A percentile compares a stretch with the other conserved stretches of the same genome.
Conservation (phyloP, 2,797 vertebrate species). For the Dicrostonyx torquatus region DNA sequence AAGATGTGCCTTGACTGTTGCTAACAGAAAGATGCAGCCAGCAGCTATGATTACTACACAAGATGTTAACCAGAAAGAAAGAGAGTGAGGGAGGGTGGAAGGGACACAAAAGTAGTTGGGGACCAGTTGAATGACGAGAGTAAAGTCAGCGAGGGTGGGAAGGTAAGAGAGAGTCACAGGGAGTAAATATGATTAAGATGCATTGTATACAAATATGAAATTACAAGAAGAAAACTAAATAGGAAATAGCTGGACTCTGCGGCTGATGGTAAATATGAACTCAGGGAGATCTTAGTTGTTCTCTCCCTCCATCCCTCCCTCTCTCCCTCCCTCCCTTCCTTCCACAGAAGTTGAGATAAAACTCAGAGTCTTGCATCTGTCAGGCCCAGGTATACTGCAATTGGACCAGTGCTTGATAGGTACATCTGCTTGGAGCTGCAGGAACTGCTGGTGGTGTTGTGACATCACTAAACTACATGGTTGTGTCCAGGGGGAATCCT, state of each 20-base stretch:
- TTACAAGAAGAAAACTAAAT: not conserved
- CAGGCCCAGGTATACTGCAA: not conserved
- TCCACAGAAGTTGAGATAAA: not conserved
- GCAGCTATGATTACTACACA: not conserved
- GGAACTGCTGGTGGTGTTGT: not conserved
- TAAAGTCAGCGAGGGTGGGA: not conserved
- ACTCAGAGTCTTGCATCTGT: not conserved
- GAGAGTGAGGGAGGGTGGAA: not conserved
- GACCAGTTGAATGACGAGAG: not conserved
- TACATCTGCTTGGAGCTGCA: not conserved
- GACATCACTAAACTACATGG: not conserved
- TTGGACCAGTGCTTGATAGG: not conserved
- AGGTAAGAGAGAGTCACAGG: not conserved
- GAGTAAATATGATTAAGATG: not conserved
- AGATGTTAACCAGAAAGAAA: not conserved
- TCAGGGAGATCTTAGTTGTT: not conserved
- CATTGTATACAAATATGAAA: not conserved
- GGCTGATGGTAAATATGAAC: not conserved
- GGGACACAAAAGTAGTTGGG: not conserved
- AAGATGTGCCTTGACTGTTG: not conserved
- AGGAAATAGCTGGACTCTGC: not conserved
- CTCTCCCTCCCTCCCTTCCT: no score
- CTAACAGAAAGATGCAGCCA: not conserved
- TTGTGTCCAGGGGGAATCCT: not conserved
- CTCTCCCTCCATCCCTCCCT: accelerated